These are phyloP conservation scores for Helarctos malayanus DNA, from an alignment of 2,797 vertebrate genomes.

Conservation along the genomic window DNA sequence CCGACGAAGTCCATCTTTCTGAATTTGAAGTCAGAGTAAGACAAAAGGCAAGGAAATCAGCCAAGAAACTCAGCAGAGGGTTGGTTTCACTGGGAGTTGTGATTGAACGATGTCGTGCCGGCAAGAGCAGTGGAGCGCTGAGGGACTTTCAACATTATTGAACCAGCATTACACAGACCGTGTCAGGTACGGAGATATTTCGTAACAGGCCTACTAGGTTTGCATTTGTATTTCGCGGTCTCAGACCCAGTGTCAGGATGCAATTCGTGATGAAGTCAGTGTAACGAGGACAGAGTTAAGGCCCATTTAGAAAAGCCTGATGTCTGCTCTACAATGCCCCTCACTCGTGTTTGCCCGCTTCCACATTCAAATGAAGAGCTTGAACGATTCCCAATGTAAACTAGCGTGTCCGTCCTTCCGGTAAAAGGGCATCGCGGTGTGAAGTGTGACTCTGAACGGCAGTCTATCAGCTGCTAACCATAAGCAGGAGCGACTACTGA, in stretches of 20 bases:
- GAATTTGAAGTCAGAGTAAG: background rate
- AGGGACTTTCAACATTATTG: no score
- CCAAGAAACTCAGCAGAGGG: background rate
- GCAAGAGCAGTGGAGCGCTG: background rate
- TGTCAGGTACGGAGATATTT: background rate
- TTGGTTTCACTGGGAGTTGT: no score
- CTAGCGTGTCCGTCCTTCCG: rapidly evolving
- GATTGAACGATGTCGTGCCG: background rate
- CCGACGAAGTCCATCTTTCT: background rate
- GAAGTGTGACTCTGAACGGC: background rate
- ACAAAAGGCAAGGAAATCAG: background rate
- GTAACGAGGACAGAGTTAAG: rapidly evolving
- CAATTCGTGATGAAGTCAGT: rapidly evolving
- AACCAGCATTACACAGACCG: background rate
- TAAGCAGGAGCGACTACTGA: rapidly evolving
- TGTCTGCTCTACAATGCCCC: rapidly evolving
- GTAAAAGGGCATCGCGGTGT: rapidly evolving
- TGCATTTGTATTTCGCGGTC: rapidly evolving
- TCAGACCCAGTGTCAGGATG: rapidly evolving
- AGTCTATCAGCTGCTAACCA: rapidly evolving
- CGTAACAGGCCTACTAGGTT: background rate
- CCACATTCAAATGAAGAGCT: background rate
- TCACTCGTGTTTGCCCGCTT: rapidly evolving
- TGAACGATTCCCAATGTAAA: no score
- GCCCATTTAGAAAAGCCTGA: background rate